Base-by-base conservation (phyloP, 2,888 invertebrate species). In the Terebella lapidaria region DNA sequence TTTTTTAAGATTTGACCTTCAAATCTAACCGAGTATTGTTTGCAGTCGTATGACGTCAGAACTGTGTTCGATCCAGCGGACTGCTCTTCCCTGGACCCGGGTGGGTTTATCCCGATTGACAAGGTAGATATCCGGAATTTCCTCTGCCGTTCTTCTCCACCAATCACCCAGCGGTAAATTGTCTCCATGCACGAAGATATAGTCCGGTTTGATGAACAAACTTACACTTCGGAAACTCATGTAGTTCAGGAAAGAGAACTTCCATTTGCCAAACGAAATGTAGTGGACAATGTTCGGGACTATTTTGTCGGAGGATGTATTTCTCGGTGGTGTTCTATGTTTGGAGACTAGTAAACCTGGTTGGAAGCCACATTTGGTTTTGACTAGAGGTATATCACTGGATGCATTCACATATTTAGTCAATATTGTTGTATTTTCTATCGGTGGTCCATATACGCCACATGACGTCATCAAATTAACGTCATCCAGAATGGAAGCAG, bases 191-290 rank as follows among this genome's bases (percentile, higher is more conserved):
- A 49, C n/a, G 24, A 20, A 49, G 22, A 49, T 49, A 22, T 49
- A 49, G 15, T 49, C n/a, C 15, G 49, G 49, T 49, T 5, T 49
- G 49, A 49, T 49, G 24, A 49, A 49, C n/a, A 5, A 5, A 49
- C 22, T 5, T 24, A 49, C 49, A 22, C 49, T 49, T 18, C 15
- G 49, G n/a, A 49, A 10, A 22, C 49, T 49, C n/a, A 49, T 5
- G 49, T 49, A 49, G 22, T 49, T 49, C 49, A 49, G 49, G 49
- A 49, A 49, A 18, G 49, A 49, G 22, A 49, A 49, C 15, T 10
- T 49, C 15, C 15, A 10, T 22, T 24, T 15, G 5, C 49, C 49
- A 24, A 49, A 18, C 15, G 15, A 18, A 24, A 49, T 49, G 22
- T 20, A 49, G 24, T 49, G 49, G 15, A 49, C 49, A 5, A 49